These are phyloP conservation scores for Calliopum simillimum DNA, from an alignment of 2,888 invertebrate species.

Conservation along the genomic window DNA sequence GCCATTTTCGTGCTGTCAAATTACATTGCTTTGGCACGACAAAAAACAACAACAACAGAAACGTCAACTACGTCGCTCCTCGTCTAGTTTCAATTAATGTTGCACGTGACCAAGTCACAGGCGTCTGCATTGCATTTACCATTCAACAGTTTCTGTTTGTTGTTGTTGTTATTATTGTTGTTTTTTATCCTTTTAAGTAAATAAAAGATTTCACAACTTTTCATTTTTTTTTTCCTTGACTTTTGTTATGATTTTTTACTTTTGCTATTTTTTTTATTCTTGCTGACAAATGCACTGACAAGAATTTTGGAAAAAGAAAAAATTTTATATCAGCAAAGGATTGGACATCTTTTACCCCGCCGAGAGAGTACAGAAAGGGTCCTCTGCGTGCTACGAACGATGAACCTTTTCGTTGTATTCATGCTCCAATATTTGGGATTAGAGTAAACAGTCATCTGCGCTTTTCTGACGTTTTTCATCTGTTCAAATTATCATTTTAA, in stretches of 20 bases:
- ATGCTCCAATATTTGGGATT: too few species aligned
- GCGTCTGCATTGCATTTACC: slow-evolving; percentile 35
- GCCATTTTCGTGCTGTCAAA: slow-evolving; percentile 26
- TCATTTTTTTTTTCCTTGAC: background rate
- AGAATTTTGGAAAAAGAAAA: too few species aligned
- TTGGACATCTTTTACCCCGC: too few species aligned
- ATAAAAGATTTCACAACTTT: slow-evolving; percentile 16
- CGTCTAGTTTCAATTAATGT: slow-evolving; percentile 44
- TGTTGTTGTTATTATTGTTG: background rate
- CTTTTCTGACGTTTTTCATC: too few species aligned
- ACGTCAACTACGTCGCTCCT: slow-evolving; percentile 22
- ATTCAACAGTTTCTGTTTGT: slow-evolving; percentile 6
- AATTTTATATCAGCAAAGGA: too few species aligned
- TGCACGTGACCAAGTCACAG: slow-evolving; percentile 43
- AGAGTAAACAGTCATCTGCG: too few species aligned
- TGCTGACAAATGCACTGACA: too few species aligned
- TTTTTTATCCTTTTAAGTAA: background rate
- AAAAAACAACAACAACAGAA: slow-evolving; percentile 4
- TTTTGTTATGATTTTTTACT: background rate
- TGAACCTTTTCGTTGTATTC: too few species aligned
- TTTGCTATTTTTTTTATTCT: too few species aligned
- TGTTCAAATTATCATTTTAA: too few species aligned
- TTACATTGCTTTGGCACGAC: slow-evolving; percentile 3
- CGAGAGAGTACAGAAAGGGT: too few species aligned
- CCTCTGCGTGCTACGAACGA: too few species aligned